phyloP scores from a whole-genome alignment of 2,113 vertebrate species.

The Mugil cephalus region DNA sequence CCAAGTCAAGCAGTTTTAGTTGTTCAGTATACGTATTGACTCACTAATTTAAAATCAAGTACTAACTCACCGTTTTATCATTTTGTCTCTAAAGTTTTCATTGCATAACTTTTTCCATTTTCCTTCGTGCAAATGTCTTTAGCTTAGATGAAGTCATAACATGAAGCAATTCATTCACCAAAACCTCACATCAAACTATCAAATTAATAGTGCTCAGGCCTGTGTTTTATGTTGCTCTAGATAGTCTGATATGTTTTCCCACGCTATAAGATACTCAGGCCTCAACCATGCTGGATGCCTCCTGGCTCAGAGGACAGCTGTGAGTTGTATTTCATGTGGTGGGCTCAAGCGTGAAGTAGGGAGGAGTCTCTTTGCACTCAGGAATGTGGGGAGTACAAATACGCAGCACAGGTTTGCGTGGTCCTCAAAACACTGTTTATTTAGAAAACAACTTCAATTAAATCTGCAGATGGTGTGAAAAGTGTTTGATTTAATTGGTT shows the following conservation, averaged over 20 bases:
- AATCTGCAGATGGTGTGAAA: background rate
- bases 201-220: no score
- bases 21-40: no score
- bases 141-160: no score
- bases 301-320: conserved; percentile 54
- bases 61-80: no score
- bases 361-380: conserved; percentile 39
- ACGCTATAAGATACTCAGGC: conserved; percentile 4
- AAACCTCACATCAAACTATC: background rate
- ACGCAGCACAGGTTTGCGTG: conserved; percentile 4
- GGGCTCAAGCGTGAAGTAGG: conserved; percentile 64
- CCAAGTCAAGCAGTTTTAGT: no score
- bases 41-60: no score
- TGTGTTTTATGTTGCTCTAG: background rate
- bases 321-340: conserved; percentile 57
- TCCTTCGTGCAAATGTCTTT: no score
- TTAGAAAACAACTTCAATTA: background rate
- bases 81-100: no score
- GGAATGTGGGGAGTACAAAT: conserved; percentile 65
- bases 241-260: conserved; percentile 31
- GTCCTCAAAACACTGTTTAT: conserved; percentile 4
- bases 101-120: no score
- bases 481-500: background rate
- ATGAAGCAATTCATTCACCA: background rate
- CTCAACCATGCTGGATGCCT: conserved; percentile 20